Base-by-base conservation (phyloP, 1,140 invertebrate species). In the Zaprionus kolodkinae region DNA sequence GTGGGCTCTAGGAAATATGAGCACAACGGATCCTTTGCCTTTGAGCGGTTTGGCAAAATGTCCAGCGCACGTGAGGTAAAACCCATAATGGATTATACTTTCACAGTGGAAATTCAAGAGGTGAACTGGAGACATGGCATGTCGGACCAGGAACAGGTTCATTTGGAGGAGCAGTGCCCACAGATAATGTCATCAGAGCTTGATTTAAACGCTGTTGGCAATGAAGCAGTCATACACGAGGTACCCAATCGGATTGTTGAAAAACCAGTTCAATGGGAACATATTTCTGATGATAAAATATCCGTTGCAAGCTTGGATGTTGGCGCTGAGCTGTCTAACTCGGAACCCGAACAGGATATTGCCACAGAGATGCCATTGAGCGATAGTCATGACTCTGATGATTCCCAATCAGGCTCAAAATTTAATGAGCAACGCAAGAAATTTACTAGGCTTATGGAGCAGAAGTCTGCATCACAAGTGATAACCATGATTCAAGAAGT, bases 81-180 rank as follows among this genome's bases (percentile, higher is more conserved):
- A 33, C 90, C 90, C 3, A 75, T 81, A 0, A 81, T 91, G 64
- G 90, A 91, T 9, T 91, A 59, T 40, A 69, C 68, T 0, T 87
- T 91, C 6, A 78, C 62, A 21, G 76, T 91, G 48, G 78, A 91
- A 5, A 52, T 91, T 1, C 78, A 78, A 50, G 72, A 77, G 7
- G 55, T 73, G 13, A 69, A 60, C 7, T 76, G 78, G n/a, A 48
- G 52, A 0, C 76, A 71, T 72, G n/a, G 55, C 36, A 17, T 33
- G 11, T 17, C 43, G 6, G 30, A 60, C 6, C 35, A 54, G 1
- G 9, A 17, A 11, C 10, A 17, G 15, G 11, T 10, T 11, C 21
- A 56, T 45, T 45, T 45, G 6, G 52, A n/a, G 12, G 27, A 55
- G 25, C 21, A 57, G 17, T 3, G 9, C 9, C 21, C 45, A 12